phyloP scores from a whole-genome alignment of 2,888 invertebrate genomes.

The Podabrus alpinus region DNA sequence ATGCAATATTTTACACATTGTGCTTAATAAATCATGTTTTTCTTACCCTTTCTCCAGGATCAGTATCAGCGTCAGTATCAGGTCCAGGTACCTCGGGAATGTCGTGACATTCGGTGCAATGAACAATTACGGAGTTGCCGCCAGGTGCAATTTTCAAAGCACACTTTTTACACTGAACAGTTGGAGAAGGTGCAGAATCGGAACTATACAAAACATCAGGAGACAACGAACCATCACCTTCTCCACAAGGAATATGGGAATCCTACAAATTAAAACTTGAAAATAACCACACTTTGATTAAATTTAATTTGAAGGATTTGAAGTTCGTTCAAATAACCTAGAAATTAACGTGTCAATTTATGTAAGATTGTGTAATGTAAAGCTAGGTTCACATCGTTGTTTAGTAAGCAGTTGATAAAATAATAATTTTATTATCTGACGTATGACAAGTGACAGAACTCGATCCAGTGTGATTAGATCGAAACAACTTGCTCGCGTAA shows the following conservation, averaged over 20 bases:
- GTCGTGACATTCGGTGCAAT: slow-evolving; percentile 48
- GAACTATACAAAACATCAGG: slow-evolving; percentile 27
- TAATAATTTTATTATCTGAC: too few relatives aligned
- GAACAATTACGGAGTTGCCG: slow-evolving; percentile 44
- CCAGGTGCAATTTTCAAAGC: slow-evolving; percentile 46
- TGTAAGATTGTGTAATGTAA: neutral
- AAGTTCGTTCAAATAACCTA: neutral
- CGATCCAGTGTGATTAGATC: too few relatives aligned
- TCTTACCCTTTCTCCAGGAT: slow-evolving; percentile 1
- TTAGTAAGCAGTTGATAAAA: too few relatives aligned
- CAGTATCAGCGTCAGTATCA: slow-evolving; percentile 10
- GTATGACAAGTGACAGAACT: too few relatives aligned
- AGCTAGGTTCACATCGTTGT: neutral
- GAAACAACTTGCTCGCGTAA: too few relatives aligned
- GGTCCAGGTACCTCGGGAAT: slow-evolving; percentile 12
- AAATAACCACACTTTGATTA: slow-evolving; percentile 14
- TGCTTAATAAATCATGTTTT: slow-evolving; percentile 1
- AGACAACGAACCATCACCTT: neutral
- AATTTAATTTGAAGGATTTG: neutral
- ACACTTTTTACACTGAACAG: slow-evolving; percentile 46
- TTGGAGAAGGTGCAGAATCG: slow-evolving; percentile 27
- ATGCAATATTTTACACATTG: slow-evolving; percentile 20
- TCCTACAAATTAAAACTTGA: slow-evolving; percentile 12
- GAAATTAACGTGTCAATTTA: neutral
- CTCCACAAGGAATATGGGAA: slow-evolving; percentile 17